Evolutionary conservation across 2,888 invertebrate genomes (phyloP).

Genomic region (Stenchaetothrips biformis): DNA sequence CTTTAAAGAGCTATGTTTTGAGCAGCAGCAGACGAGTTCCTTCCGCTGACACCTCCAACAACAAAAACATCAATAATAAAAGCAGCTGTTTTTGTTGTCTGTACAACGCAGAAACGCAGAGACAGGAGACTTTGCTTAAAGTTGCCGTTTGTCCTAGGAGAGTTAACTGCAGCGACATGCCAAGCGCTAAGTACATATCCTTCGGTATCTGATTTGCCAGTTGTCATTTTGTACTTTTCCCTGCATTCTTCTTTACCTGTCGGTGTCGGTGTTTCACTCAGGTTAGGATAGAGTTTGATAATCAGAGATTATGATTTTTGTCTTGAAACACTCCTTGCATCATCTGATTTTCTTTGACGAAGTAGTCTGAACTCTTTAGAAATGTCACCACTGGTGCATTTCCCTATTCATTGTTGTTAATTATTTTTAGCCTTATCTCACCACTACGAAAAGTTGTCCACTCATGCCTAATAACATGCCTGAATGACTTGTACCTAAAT

Average conservation of each 20-base stretch:
- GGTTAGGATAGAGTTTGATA: background rate
- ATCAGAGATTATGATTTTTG: background rate
- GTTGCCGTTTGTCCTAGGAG: background rate
- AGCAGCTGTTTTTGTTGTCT: background rate
- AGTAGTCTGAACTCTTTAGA: background rate
- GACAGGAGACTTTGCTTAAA: background rate
- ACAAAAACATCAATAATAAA: slow-evolving; percentile 6
- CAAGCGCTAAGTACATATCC: background rate
- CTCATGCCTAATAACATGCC: background rate
- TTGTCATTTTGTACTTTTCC: background rate
- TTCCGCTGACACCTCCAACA: background rate
- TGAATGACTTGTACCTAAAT: background rate
- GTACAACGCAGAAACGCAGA: background rate
- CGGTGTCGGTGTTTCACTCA: background rate
- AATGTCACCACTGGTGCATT: background rate
- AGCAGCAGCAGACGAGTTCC: background rate
- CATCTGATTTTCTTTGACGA: background rate
- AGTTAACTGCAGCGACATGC: background rate
- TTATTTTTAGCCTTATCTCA: background rate
- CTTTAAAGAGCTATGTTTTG: slow-evolving; percentile 3
- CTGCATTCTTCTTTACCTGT: background rate
- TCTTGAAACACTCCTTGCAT: background rate
- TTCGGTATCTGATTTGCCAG: background rate
- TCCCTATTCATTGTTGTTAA: background rate
- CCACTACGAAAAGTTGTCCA: background rate